Evolutionary conservation across 2,888 invertebrate species (phyloP), one percentile per base, ranked within the genome.

Genomic region (Hofmannophila pseudospretella): DNA sequence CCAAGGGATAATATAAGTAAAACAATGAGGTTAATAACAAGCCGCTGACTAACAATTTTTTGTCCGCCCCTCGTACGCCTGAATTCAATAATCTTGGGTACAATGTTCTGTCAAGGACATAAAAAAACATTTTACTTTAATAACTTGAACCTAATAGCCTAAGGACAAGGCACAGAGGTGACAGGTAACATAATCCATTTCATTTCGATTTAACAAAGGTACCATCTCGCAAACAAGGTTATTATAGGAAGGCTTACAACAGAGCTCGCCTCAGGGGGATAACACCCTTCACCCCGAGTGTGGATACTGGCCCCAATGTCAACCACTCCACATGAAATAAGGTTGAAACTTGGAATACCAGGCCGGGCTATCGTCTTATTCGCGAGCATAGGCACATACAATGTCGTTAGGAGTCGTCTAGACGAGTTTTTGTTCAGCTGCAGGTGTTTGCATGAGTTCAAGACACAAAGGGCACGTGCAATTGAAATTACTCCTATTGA

Each of bases 391-490:
- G 48, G 50, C 45, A 58, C 53, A 54, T 49, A 45, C 45, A 50
- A 42, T 46, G 39, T 41, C 45, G 52, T 50, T 54, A 51, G 57
- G 64, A 58, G 58, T 49, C 53, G 80, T 80, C 79, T 82, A 82
- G 82, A 82, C 80, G 45, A 52, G 71, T 79, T 78, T 81, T 80
- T 77, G 52, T 58, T 44, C 46, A 44, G 61, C 44, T 59, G 61
- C 71, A 69, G 70, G 67, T 77, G 19, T 33, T 14, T n/a, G 20
- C 14, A 32, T 4, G 23, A 23, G n/a, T 23, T 4, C 23, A 47
- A 45, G 2, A 25, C 27, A 8, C n/a, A 7, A n/a, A n/a, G n/a
- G n/a, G n/a, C n/a, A n/a, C n/a, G n/a, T n/a, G n/a, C n/a, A n/a
- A n/a, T n/a, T n/a, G n/a, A n/a, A n/a, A n/a, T n/a, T n/a, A n/a